These are phyloP conservation scores for Artibeus jamaicensis DNA, from an alignment of 2,797 vertebrate genomes.

Conservation along the genomic window DNA sequence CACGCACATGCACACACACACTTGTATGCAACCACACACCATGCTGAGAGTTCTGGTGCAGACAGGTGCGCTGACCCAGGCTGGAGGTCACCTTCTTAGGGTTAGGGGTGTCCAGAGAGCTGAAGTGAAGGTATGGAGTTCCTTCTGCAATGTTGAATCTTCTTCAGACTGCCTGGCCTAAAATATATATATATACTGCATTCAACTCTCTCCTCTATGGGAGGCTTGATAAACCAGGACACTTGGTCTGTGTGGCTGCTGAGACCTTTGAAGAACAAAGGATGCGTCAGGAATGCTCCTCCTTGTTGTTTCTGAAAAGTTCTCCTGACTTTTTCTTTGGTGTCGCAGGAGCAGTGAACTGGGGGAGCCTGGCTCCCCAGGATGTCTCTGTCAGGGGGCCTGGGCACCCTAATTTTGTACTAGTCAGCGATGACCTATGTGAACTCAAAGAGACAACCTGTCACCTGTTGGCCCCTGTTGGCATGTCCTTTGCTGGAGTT, in stretches of 20 bases:
- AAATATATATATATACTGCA: neutral
- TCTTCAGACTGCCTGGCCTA: neutral
- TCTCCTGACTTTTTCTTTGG: neutral
- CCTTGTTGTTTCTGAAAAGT: neutral
- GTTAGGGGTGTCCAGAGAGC: neutral
- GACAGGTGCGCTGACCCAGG: neutral
- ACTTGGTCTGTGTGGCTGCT: neutral
- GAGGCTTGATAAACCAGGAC: neutral
- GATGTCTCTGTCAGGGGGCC: neutral
- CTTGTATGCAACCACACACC: rapidly evolving
- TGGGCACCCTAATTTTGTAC: neutral
- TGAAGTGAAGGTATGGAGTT: too few relatives aligned
- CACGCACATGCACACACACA: neutral
- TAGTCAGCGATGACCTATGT: neutral
- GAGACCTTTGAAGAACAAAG: neutral
- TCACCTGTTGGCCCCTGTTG: neutral
- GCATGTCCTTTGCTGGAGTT: neutral
- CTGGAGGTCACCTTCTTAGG: neutral
- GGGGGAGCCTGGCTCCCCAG: neutral
- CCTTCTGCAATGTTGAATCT: neutral
- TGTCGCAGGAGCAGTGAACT: neutral
- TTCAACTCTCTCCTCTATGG: neutral
- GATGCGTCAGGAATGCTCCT: neutral
- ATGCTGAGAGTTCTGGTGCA: neutral
- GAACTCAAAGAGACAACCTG: neutral